Base-by-base conservation (phyloP, 1,140 invertebrate species). In the Diabrotica undecimpunctata region DNA sequence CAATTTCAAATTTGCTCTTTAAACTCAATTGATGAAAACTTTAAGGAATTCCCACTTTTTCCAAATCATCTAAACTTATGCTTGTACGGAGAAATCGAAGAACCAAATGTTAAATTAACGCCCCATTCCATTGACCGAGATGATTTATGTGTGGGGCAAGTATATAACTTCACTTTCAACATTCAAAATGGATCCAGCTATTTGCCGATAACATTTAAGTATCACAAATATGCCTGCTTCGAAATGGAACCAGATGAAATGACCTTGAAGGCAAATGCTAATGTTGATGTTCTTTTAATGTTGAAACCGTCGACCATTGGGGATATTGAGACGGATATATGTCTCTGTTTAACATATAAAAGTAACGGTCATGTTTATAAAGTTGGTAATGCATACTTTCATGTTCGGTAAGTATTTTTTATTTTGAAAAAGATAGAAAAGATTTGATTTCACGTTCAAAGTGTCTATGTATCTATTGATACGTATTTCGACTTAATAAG, bases 31-130 rank as follows among this genome's bases (percentile, higher is more conserved):
- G 36, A 61, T n/a, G 14, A 61, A 46, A 13, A n/a, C n/a, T 53
- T 62, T 5, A 54, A 57, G 52, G 13, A 54, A 38, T 41, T 59
- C n/a, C n/a, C 25, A 37, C 10, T 54, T n/a, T 9, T 52, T 9
- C n/a, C 51, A 11, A 57, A 61, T 11, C 54, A 12, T 11, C 41
- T 70, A 12, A 62, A 51, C 7, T 54, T 74, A 25, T 65, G 67
- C 36, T 13, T 72, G 2, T 72, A 71, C 52, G 74, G 69, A 9
- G 71, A 74, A 62, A 67, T 66, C 12, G 72, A 74, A 61, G 35
- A 62, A 36, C 63, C 73, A 7, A 46, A 58, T 10, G 66, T 76
- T 3, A 62, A 50, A 6, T 10, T 75, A 8, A 55, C 51, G 10
- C 75, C 75, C 5, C 61, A 68, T 46, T 36, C 66, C 7, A 14